Conservation (phyloP, 1,140 invertebrate genomes). For the Philopotamus ludificatus region DNA sequence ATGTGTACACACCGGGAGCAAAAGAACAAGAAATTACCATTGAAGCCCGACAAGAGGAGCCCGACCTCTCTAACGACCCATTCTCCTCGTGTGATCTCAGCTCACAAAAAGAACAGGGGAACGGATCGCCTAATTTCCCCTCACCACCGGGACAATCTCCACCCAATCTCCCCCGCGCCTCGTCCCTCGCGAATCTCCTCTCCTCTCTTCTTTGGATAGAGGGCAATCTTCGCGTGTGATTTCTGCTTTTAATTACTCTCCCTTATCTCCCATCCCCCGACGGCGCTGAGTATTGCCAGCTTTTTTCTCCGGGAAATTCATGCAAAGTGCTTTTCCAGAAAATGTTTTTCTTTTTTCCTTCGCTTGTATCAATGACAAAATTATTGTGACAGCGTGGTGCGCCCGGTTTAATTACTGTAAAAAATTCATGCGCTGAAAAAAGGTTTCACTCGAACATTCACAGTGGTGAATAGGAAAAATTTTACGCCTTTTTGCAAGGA, state of each 20-base stretch:
- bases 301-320: conserved; percentile 27
- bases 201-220: conserved; percentile 14
- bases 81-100: conserved; percentile 39
- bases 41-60: conserved; percentile 31
- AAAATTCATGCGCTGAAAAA: too few species aligned
- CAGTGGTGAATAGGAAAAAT: too few species aligned
- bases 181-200: conserved; percentile 10
- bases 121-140: conserved; percentile 38
- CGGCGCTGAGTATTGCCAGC: conserved; percentile 11
- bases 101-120: conserved; percentile 39
- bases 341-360: not conserved
- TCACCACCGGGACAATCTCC: conserved; percentile 8
- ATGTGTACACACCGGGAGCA: not conserved
- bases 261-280: conserved; percentile 35
- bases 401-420: too few species aligned
- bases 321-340: conserved; percentile 23
- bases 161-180: conserved; percentile 2
- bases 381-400: too few species aligned
- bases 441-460: too few species aligned
- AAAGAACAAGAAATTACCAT: conserved; percentile 34
- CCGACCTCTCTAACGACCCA: conserved; percentile 39
- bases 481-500: too few species aligned
- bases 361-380: not conserved
- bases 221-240: conserved; percentile 43
- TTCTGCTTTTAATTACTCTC: conserved; percentile 43